phyloP scores from a whole-genome alignment of 2,888 invertebrate genomes.

The Plebejus argus region DNA sequence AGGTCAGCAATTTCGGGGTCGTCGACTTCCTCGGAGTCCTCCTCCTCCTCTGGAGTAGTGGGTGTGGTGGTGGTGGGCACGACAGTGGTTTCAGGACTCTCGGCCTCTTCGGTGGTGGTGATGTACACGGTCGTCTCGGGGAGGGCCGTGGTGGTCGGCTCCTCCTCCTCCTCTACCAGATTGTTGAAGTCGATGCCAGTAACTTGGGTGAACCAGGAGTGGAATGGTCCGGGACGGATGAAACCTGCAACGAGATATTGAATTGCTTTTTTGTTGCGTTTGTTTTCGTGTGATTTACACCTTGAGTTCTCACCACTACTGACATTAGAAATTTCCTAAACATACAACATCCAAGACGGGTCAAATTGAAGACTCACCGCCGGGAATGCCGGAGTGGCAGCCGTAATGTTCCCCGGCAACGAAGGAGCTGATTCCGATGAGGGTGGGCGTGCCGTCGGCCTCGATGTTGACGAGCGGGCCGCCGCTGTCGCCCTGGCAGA shows the following conservation, averaged over 20 bases:
- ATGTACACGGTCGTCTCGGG: not conserved
- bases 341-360: too few relatives aligned
- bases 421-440: too few relatives aligned
- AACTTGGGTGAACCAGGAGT: conserved; percentile 57
- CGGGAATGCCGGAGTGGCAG: too few relatives aligned
- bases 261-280: too few relatives aligned
- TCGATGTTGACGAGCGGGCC: too few relatives aligned
- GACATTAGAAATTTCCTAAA: too few relatives aligned
- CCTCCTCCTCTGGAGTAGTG: conserved; percentile 49
- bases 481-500: too few relatives aligned
- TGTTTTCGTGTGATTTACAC: too few relatives aligned
- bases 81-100: not conserved
- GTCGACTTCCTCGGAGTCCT: conserved; percentile 47
- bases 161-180: conserved; percentile 52
- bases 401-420: too few relatives aligned
- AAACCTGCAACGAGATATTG: conserved; percentile 55
- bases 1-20: conserved; percentile 49
- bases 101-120: not conserved
- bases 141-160: conserved; percentile 5
- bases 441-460: too few relatives aligned
- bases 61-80: conserved; percentile 37
- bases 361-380: too few relatives aligned
- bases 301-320: too few relatives aligned
- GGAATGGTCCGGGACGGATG: conserved; percentile 66
- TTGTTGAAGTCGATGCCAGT: conserved; percentile 66